Conservation (phyloP, 2,797 vertebrate species). For the Falco naumanni region DNA sequence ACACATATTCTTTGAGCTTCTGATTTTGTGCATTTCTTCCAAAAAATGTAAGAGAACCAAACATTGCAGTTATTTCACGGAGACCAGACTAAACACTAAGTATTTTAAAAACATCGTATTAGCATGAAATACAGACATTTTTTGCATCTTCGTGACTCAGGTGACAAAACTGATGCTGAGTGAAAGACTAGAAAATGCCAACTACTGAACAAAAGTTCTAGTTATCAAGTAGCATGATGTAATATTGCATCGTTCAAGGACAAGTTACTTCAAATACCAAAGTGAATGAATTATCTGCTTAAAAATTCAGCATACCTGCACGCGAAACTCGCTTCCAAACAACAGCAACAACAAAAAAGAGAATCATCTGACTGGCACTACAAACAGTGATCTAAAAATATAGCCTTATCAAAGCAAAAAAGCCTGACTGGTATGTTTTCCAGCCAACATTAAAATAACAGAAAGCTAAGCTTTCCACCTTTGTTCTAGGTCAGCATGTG, state of each 20-base stretch:
- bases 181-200: not conserved
- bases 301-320: not conserved
- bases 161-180: not conserved
- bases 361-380: constrained; percentile 44
- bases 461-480: constrained; percentile 20
- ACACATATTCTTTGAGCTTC: rapidly evolving
- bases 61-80: not conserved
- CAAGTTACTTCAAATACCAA: constrained; percentile 20
- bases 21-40: not conserved
- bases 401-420: constrained; percentile 12
- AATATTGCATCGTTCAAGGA: constrained; percentile 17
- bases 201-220: not conserved
- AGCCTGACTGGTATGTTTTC: not conserved
- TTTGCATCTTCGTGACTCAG: not conserved
- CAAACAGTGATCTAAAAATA: constrained; percentile 34
- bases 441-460: constrained; percentile 9
- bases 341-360: not conserved
- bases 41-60: not conserved
- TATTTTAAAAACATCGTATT: not conserved
- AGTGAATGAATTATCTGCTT: not conserved
- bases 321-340: not conserved
- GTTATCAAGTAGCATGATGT: not conserved
- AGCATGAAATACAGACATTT: not conserved
- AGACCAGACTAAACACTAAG: not conserved
- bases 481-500: constrained; percentile 51